phyloP scores from a whole-genome alignment of 2,113 vertebrate species.

The Chelonoidis abingdonii region DNA sequence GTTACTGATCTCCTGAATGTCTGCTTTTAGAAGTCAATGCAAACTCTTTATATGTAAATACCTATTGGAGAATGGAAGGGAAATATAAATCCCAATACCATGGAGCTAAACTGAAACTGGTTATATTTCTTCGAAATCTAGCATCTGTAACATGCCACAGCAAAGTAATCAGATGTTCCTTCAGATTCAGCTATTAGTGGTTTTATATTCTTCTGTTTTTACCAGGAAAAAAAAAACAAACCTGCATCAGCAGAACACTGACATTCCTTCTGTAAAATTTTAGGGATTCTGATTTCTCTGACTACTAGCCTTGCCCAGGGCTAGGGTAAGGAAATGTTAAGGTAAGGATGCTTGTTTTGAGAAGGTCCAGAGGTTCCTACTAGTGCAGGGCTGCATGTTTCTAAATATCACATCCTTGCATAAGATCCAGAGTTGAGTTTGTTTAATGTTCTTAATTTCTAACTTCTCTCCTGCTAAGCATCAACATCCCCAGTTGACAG shows the following conservation, averaged over 20 bases:
- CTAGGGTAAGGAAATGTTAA: conserved; percentile 47
- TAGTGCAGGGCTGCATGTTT: background rate
- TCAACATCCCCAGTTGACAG: background rate
- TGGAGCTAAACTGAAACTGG: background rate
- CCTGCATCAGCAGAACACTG: background rate
- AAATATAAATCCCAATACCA: background rate
- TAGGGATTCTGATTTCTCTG: conserved; percentile 74
- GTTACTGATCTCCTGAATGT: background rate
- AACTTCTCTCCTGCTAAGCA: background rate
- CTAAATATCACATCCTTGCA: background rate
- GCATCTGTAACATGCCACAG: background rate
- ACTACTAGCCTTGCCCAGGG: conserved; percentile 64
- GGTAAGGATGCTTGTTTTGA: conserved; percentile 72
- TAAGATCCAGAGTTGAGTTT: background rate
- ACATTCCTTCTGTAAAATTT: conserved; percentile 73
- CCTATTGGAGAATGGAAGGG: background rate
- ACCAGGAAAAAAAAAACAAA: background rate
- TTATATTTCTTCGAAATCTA: background rate
- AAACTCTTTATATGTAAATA: background rate
- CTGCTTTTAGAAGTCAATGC: background rate
- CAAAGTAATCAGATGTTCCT: background rate
- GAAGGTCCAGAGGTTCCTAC: background rate
- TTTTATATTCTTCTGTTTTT: background rate
- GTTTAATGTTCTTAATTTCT: background rate
- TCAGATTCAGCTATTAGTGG: background rate